Base-by-base conservation (phyloP, 2,797 vertebrate genomes). In the Rousettus madagascariensis region DNA sequence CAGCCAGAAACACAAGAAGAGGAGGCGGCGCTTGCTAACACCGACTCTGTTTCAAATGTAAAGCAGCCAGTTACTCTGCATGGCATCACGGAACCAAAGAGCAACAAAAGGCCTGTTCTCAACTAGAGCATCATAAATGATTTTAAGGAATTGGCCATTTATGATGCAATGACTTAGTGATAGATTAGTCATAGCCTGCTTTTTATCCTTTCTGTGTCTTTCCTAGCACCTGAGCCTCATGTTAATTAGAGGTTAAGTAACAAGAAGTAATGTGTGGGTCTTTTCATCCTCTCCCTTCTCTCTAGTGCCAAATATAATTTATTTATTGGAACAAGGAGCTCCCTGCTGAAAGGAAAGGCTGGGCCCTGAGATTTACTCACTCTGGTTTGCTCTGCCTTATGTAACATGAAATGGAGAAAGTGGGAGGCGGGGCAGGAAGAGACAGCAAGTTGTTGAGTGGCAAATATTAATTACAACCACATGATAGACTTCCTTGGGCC, bases 91-190 rank as follows among this genome's bases (percentile, higher is more conserved):
- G 99, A 99, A 96, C 98, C 98, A 57, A 98, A 98, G 98, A 99
- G 97, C 98, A 94, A 98, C 96, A 99, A 99, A 99, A 99, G 99
- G 99, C 99, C 99, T 99, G 99, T 99, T 97, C 49, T 94, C 86
- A 94, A 96, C 98, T 98, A 97, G 98, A 98, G 98, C 99, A 99
- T 99, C 98, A 99, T 99, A 99, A 99, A 99, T 99, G 99, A 99
- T 95, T 96, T 95, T 87, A 93, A 96, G 98, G 94, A 77, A 94
- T 86, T 96, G 78, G 88, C 98, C 99, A 99, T 99, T 99, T 99
- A 99, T 99, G 97, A 99, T 99, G 99, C 98, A 97, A 41, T 78
- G 30, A 84, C 69, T 66, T 95, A 83, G 94, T 95, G 36, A 84
- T 98, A 98, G 97, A 96, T 95, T 97, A 86, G 96, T 92, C 11